Conservation (phyloP, 2,113 vertebrate species). For the Centrocercus urophasianus region DNA sequence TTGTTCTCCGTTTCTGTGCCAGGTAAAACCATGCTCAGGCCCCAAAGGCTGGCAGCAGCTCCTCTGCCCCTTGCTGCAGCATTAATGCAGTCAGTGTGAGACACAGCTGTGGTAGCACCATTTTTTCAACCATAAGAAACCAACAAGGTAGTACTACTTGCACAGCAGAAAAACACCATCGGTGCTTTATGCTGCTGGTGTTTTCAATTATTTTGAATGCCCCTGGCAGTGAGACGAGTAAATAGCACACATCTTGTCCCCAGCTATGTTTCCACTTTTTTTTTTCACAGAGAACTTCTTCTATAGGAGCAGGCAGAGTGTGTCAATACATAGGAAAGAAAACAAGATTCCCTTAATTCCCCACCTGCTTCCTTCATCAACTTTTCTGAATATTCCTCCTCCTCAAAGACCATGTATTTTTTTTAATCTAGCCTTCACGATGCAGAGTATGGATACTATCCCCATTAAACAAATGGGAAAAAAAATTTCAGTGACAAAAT, state of each 20-base stretch:
- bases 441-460: neutral
- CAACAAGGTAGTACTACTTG: neutral
- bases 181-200: neutral
- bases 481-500: neutral
- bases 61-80: neutral
- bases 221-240: neutral
- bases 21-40: neutral
- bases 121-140: neutral
- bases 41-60: neutral
- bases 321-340: neutral
- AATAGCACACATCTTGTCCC: neutral
- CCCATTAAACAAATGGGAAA: neutral
- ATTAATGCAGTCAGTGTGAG: neutral
- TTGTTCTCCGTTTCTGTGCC: neutral
- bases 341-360: neutral
- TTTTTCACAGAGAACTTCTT: neutral
- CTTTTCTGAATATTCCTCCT: neutral
- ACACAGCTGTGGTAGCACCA: rapidly evolving
- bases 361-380: neutral
- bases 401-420: neutral
- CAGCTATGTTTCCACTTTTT: neutral
- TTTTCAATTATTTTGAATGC: neutral
- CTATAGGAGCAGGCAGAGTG: rapidly evolving
- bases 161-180: neutral
- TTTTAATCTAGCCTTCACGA: neutral